Conservation (phyloP, 2,888 invertebrate species). For the Ptychoptera albimana region DNA sequence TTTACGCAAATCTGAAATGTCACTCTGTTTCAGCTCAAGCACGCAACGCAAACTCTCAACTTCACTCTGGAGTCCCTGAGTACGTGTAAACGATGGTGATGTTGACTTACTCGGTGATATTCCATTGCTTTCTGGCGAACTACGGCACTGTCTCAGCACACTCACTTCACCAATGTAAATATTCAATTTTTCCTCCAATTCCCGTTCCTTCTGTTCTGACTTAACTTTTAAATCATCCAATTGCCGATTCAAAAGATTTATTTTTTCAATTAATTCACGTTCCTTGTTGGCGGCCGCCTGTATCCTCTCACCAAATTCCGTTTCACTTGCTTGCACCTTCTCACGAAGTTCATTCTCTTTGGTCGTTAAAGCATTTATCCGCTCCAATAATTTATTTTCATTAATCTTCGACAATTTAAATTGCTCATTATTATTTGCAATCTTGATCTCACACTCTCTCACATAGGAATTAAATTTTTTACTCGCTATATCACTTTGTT, state of each 20-base stretch:
- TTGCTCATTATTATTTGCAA: conserved; percentile 23
- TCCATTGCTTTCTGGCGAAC: conserved; percentile 7
- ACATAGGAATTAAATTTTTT: conserved; percentile 19
- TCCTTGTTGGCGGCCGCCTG: conserved; percentile 19
- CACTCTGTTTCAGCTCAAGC: conserved; percentile 72
- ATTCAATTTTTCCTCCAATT: conserved; percentile 24
- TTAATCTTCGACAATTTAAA: conserved; percentile 27
- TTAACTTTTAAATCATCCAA: conserved; percentile 19
- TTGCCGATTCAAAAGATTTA: conserved; percentile 22
- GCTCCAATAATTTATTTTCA: conserved; percentile 19
- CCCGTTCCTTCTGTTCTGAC: conserved; percentile 22
- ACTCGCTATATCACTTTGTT: conserved; percentile 20
- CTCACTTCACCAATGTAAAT: conserved; percentile 26
- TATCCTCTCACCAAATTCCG: conserved; percentile 17
- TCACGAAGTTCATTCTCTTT: conserved; percentile 20
- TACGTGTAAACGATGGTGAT: conserved; percentile 10
- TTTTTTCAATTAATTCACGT: conserved; percentile 21
- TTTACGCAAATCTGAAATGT: conserved; percentile 61
- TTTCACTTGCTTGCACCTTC: conserved; percentile 19
- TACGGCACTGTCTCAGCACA: conserved; percentile 13
- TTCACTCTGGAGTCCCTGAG: conserved; percentile 44
- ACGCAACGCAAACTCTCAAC: conserved; percentile 75
- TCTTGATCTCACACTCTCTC: conserved; percentile 18
- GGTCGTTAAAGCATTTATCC: conserved; percentile 17
- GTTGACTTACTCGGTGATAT: neutral